Percentiles rank a stretch among this genome's conserved stretches.
These are phyloP conservation scores for Xyrichtys novacula DNA, from an alignment of 2,797 vertebrate species.

Conservation along the genomic window DNA sequence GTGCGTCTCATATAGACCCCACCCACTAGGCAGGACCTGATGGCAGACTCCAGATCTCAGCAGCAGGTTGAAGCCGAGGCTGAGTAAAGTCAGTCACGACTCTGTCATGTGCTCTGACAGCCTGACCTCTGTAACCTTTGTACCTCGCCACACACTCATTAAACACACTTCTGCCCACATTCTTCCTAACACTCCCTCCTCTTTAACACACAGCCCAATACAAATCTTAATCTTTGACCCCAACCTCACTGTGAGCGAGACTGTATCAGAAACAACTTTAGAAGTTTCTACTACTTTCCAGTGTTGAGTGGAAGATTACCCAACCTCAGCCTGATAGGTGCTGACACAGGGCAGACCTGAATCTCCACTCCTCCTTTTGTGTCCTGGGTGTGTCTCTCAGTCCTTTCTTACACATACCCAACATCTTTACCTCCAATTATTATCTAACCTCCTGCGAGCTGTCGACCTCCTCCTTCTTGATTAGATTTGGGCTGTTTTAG, in stretches of 20 bases:
- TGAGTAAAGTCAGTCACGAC: not conserved
- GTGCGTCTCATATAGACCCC: not conserved
- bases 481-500: no score
- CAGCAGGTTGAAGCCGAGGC: not conserved
- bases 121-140: slow-evolving; percentile 35
- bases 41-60: not conserved
- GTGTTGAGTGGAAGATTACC: slow-evolving; percentile 30
- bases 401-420: not conserved
- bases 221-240: slow-evolving; percentile 16
- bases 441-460: slow-evolving; percentile 17
- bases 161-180: slow-evolving; percentile 1
- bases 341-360: slow-evolving; percentile 23
- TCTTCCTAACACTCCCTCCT: slow-evolving; percentile 26
- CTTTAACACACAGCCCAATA: no score
- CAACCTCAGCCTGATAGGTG: slow-evolving; percentile 28
- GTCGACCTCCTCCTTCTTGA: slow-evolving; percentile 1
- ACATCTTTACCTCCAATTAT: not conserved
- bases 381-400: slow-evolving; percentile 27
- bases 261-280: not conserved
- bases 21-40: not conserved
- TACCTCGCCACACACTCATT: slow-evolving; percentile 10
- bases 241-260: not conserved
- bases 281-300: not conserved
- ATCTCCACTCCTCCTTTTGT: slow-evolving; percentile 44
- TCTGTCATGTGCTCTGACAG: slow-evolving; percentile 14